Conservation (phyloP, 2,797 vertebrate genomes). For the Halcyon leucocephala region DNA sequence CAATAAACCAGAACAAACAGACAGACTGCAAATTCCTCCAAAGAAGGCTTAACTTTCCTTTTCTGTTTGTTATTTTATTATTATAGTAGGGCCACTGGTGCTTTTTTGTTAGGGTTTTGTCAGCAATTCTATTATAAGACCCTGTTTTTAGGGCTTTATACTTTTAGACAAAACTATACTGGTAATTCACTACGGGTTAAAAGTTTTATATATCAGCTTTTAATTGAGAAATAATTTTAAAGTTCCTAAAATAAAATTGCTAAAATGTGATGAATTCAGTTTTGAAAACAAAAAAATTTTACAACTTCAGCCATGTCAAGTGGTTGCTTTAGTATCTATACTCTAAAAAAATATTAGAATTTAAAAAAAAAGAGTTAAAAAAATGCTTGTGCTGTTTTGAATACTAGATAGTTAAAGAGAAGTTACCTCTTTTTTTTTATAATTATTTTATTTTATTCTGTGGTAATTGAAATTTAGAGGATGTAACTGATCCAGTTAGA, state of each 20-base stretch:
- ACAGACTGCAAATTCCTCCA: background rate
- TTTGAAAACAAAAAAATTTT: background rate
- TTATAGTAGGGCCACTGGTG: background rate
- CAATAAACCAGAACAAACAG: slow-evolving; percentile 35
- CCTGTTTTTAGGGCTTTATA: background rate
- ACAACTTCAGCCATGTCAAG: background rate
- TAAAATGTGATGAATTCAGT: background rate
- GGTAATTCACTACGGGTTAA: slow-evolving; percentile 9
- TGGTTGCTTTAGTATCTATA: background rate
- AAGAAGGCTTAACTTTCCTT: slow-evolving; percentile 18
- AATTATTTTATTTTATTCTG: background rate
- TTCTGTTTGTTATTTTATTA: slow-evolving; percentile 39
- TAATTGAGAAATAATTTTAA: background rate
- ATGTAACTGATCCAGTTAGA: background rate
- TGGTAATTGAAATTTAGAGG: background rate
- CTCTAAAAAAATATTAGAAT: background rate
- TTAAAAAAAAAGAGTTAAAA: background rate
- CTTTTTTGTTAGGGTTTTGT: background rate
- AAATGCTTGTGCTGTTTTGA: background rate
- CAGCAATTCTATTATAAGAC: background rate
- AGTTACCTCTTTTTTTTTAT: background rate
- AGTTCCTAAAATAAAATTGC: background rate
- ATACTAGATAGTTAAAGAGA: background rate
- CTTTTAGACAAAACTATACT: background rate
- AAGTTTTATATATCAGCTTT: background rate